phyloP scores from a whole-genome alignment of 2,113 vertebrate species.

The Anser brachyrhynchus region DNA sequence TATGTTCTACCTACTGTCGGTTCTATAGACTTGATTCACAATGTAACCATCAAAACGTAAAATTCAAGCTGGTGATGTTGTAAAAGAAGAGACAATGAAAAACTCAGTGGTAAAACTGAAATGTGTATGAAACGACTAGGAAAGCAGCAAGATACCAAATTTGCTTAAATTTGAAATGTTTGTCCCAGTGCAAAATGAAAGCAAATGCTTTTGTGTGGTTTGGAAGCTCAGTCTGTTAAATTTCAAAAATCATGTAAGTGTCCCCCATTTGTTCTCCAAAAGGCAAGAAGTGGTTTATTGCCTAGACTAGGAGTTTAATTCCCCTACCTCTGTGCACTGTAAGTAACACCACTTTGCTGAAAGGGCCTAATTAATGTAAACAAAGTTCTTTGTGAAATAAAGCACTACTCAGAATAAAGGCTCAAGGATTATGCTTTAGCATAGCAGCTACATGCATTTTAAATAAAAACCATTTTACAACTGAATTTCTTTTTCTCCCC shows the following conservation, averaged over 20 bases:
- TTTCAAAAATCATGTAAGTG: neutral
- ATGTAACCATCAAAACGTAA: constrained; percentile 10
- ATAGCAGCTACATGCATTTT: neutral
- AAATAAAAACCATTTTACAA: neutral
- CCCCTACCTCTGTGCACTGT: neutral
- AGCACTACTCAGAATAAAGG: neutral
- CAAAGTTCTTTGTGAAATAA: neutral
- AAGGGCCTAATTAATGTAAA: constrained; percentile 9
- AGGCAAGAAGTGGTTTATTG: neutral
- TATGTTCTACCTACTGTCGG: neutral
- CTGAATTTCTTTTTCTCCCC: neutral
- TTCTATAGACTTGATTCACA: constrained; percentile 33
- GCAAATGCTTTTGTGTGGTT: neutral
- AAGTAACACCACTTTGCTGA: neutral
- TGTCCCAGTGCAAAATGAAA: neutral
- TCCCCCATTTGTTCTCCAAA: neutral
- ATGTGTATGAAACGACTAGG: neutral
- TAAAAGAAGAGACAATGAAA: constrained; percentile 18
- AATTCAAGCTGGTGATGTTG: constrained; percentile 17
- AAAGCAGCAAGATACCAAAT: neutral
- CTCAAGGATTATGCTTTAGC: neutral
- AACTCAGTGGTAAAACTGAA: constrained; percentile 4
- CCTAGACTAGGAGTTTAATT: neutral
- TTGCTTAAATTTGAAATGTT: neutral
- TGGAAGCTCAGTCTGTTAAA: neutral